Evolutionary conservation across 2,797 vertebrate species (phyloP).

Genomic region (Pantherophis alleghaniensis): DNA sequence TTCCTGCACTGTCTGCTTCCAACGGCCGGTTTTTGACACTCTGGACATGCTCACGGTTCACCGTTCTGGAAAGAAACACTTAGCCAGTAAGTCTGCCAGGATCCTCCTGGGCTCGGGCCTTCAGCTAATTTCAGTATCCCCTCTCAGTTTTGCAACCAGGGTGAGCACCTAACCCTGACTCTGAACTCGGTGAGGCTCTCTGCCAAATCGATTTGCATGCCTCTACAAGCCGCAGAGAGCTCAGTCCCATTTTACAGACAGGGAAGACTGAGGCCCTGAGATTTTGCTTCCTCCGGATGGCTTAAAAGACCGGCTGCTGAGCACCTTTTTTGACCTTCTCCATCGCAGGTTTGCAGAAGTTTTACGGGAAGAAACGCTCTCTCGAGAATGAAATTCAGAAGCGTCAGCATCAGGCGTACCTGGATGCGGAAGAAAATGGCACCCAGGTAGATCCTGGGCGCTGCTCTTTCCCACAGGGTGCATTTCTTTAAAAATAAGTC

Average conservation of each 20-base stretch:
- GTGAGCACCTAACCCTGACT: background rate
- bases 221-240: too few relatives aligned
- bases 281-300: background rate
- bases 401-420: conserved; percentile 72
- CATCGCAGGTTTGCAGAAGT: conserved; percentile 81
- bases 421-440: conserved; percentile 68
- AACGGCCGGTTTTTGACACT: conserved; percentile 88
- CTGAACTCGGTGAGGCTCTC: background rate
- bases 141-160: background rate
- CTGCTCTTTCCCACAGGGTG: background rate
- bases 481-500: background rate
- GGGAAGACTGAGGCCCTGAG: background rate
- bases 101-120: background rate
- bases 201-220: background rate
- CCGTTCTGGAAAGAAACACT: conserved; percentile 84
- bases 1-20: conserved; percentile 86
- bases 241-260: background rate
- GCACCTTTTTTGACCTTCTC: background rate
- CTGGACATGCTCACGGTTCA: conserved; percentile 86
- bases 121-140: background rate
- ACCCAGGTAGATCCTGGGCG: conserved; percentile 67
- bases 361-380: conserved; percentile 77
- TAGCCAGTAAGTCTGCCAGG: conserved; percentile 72
- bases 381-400: conserved; percentile 72
- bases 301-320: background rate